Evolutionary conservation across 2,888 invertebrate genomes (phyloP), one percentile per base, ranked within the genome.

Genomic region (Eupeodes latifasciatus): DNA sequence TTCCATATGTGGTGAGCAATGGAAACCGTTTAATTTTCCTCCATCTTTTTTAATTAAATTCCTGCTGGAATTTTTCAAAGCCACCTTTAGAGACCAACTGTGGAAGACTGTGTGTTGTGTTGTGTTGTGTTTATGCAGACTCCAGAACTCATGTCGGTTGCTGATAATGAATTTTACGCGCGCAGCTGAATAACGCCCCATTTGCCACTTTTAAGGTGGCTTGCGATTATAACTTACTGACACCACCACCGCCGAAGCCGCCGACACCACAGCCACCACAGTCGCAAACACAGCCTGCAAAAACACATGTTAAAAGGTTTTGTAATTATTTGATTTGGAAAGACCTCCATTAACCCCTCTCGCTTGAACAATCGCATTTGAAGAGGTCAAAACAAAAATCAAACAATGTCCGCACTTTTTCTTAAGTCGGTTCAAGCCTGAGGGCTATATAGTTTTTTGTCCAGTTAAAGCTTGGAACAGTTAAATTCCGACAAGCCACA

Each of bases 251-350:
- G 10, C 16, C 40, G 5, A 4, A 4, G 40, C 6, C 2, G 9
- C 40, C 5, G 40, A 7, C 14, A 9, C 55, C 9, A 14, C 19
- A 34, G 12, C 1, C 11, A 40, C 59, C 9, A 51, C 3, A 2
- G 27, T 27, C 27, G 27, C 27, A 27, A 27, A 27, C 27, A 27
- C 27, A 3, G 27, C 27, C 27, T 27, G 27, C 3, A 27, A 1
- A 27, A 74, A 83, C 82, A 83, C 83, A 79, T 83, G 79, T 83
- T 47, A 55, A 62, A 75, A 62, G 72, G 47, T 85, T 88, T 85
- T 88, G 85, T 88, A 88, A 88, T 85, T 88, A 88, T 88, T 88
- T 88, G 88, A 85, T 88, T 88, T 88, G 85, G 81, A 71, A 78
- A 74, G 85, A 88, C 85, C 88, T 81, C 88, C 85, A 88, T 88